Evolutionary conservation across 1,140 invertebrate genomes (phyloP).

Genomic region (Zaprionus camerounensis): DNA sequence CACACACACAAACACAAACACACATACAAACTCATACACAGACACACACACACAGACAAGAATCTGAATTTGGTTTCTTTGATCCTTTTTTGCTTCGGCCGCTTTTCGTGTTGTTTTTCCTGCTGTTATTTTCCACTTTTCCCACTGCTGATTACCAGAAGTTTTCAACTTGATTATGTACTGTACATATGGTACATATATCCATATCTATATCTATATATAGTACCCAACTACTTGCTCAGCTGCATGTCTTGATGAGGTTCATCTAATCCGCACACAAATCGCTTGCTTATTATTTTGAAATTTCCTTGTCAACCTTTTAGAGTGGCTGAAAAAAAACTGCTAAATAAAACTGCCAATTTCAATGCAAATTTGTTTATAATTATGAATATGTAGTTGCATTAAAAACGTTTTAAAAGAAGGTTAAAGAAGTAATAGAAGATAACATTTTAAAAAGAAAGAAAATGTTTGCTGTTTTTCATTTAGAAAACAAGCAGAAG

Average conservation of each 20-base stretch:
- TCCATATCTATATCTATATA: background rate
- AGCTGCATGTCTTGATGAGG: background rate
- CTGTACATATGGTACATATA: background rate
- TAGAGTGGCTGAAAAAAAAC: background rate
- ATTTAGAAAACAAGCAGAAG: too few species aligned
- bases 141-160: slow-evolving; percentile 40
- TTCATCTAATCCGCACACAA: background rate
- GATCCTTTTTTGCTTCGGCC: slow-evolving; percentile 1
- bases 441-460: too few species aligned
- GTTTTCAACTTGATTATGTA: slow-evolving; percentile 15
- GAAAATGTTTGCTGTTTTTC: too few species aligned
- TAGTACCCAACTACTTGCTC: background rate
- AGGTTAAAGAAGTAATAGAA: background rate
- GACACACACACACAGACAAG: background rate
- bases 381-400: background rate
- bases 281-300: background rate
- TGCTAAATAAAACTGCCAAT: background rate
- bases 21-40: slow-evolving; percentile 10
- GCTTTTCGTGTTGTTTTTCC: slow-evolving; percentile 7
- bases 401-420: background rate
- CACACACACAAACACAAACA: slow-evolving; percentile 18
- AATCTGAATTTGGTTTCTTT: slow-evolving; percentile 31
- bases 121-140: background rate
- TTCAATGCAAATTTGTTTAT: background rate
- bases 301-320: background rate